Conservation (phyloP, 30 jellyfish, hydroid and myxozoan species). For the Aurelia coerulea region DNA sequence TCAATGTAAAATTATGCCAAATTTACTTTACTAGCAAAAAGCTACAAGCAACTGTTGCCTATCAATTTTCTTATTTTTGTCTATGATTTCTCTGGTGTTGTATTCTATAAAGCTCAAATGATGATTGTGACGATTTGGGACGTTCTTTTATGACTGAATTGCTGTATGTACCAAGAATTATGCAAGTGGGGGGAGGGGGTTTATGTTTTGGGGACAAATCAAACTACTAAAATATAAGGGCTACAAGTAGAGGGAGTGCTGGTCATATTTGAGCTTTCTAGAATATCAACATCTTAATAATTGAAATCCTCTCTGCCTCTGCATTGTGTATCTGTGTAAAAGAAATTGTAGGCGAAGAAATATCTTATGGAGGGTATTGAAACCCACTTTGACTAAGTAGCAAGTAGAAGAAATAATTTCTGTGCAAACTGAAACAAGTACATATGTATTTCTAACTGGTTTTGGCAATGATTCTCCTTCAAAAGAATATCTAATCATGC, state of each 20-base stretch:
- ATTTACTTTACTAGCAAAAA: too few species aligned
- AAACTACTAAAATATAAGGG: too few species aligned
- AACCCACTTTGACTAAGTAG: too few species aligned
- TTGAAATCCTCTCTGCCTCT: slow-evolving; percentile 49
- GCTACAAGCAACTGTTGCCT: slow-evolving; percentile 35
- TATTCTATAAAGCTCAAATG: slow-evolving; percentile 39
- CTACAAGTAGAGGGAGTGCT: too few species aligned
- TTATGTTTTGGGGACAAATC: too few species aligned
- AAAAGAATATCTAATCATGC: too few species aligned
- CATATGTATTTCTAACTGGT: neutral
- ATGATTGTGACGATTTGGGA: neutral
- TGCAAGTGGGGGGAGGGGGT: too few species aligned
- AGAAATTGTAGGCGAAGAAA: neutral
- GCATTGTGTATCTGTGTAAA: slow-evolving; percentile 51
- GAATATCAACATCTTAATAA: slow-evolving; percentile 9
- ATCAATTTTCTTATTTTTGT: slow-evolving; percentile 53
- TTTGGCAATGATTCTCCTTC: too few species aligned
- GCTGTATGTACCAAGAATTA: too few species aligned
- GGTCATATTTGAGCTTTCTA: slow-evolving; percentile 28
- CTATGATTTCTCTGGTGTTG: slow-evolving; percentile 62
- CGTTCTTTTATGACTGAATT: too few species aligned
- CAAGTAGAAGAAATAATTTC: neutral
- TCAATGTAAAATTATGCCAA: slow-evolving; percentile 9
- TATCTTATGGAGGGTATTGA: too few species aligned
- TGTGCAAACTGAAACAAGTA: too few species aligned